phyloP scores from a whole-genome alignment of 2,888 invertebrate genomes.

The Agrochola litura region DNA sequence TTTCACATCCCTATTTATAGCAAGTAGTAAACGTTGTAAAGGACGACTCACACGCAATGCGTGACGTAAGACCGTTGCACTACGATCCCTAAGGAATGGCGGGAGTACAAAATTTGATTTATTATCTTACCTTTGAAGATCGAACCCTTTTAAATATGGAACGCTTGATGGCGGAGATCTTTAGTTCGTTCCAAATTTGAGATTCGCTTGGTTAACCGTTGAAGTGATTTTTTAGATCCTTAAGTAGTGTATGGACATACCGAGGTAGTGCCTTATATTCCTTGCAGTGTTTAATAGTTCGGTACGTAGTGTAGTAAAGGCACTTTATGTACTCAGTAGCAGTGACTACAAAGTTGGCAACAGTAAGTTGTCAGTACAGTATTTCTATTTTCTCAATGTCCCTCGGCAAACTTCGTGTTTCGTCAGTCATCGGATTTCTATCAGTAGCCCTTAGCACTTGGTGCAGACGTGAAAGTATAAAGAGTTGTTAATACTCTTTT shows the following conservation, averaged over 20 bases:
- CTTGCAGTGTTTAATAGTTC: background rate
- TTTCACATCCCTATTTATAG: constrained; percentile 52
- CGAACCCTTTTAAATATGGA: constrained; percentile 57
- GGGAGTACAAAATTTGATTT: constrained; percentile 65
- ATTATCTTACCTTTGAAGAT: constrained; percentile 64
- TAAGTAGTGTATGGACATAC: background rate
- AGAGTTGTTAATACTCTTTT: too few species aligned
- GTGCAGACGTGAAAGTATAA: too few species aligned
- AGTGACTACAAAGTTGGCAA: background rate
- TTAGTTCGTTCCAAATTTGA: constrained; percentile 44
- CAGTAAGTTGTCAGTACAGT: background rate
- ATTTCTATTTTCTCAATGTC: too few species aligned
- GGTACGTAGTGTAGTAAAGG: background rate
- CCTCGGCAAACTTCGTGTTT: too few species aligned
- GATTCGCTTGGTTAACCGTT: constrained; percentile 46
- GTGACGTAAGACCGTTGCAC: constrained; percentile 58
- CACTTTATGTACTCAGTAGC: background rate
- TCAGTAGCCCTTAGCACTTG: too few species aligned
- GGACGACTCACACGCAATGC: constrained; percentile 60
- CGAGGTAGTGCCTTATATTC: background rate
- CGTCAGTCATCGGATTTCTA: too few species aligned
- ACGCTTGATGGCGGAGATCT: constrained; percentile 32
- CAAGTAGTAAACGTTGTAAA: constrained; percentile 54
- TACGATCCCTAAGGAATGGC: constrained; percentile 49
- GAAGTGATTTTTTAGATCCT: background rate